phyloP scores from a whole-genome alignment of 2,797 vertebrate species.

The Chiloscyllium punctatum region DNA sequence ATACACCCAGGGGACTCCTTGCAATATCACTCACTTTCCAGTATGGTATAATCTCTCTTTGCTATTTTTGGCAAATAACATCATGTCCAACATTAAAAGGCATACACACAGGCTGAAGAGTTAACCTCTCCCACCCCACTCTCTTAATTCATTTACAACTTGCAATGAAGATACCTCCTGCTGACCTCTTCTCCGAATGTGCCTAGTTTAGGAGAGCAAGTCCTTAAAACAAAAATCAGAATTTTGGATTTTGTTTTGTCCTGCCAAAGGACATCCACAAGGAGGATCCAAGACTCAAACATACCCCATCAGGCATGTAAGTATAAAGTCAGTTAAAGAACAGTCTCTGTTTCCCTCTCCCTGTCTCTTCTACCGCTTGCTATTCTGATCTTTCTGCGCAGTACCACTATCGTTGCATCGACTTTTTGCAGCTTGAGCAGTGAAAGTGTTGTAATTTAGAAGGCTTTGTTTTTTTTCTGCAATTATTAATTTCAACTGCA shows the following conservation, averaged over 20 bases:
- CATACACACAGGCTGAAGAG: neutral
- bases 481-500: neutral
- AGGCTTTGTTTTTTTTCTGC: neutral
- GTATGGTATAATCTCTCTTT: neutral
- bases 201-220: neutral
- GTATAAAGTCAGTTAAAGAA: neutral
- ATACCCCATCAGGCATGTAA: neutral
- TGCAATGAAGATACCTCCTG: neutral
- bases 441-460: neutral
- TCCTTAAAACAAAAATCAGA: neutral
- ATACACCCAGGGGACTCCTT: neutral
- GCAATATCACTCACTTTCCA: neutral
- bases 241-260: neutral
- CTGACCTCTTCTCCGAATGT: neutral
- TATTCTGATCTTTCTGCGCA: neutral
- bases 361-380: neutral
- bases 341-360: neutral
- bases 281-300: neutral
- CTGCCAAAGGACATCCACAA: neutral
- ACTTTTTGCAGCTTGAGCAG: neutral
- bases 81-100: neutral
- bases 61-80: conserved; percentile 21
- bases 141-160: neutral
- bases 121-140: neutral
- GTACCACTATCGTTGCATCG: no score